Percentiles rank a stretch among this genome's conserved stretches.
Conservation (phyloP, 2,113 vertebrate genomes). For the Macquaria australasica region DNA sequence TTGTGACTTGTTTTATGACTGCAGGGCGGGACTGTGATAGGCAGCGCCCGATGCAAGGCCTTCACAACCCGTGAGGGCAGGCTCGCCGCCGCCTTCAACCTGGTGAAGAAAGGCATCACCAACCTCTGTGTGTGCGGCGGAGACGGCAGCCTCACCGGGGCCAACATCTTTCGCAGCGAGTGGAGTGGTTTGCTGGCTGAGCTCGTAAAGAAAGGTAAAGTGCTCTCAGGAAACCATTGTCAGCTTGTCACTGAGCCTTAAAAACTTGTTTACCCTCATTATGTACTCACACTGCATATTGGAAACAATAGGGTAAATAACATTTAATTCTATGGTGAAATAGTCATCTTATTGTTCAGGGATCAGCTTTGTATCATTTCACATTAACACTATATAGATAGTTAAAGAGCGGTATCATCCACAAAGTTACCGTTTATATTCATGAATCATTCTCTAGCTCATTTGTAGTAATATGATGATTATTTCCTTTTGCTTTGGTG, state of each 20-base stretch:
- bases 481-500: not conserved
- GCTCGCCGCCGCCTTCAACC: conserved; percentile 89
- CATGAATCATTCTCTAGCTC: not conserved
- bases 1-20: conserved; percentile 6
- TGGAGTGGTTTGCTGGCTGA: conserved; percentile 91
- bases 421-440: not conserved
- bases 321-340: not conserved
- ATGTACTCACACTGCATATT: not conserved
- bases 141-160: conserved; percentile 95
- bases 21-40: conserved; percentile 94
- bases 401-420: not conserved
- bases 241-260: not conserved
- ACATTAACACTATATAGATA: not conserved
- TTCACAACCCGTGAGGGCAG: conserved; percentile 91
- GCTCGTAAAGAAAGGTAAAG: conserved; percentile 87
- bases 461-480: not conserved
- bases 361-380: not conserved
- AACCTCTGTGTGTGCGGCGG: conserved; percentile 97
- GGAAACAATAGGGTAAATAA: not conserved
- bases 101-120: conserved; percentile 92
- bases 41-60: conserved; percentile 93
- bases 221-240: not conserved
- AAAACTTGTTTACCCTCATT: not conserved
- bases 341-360: not conserved
- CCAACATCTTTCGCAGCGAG: conserved; percentile 93